phyloP scores from a whole-genome alignment of 2,797 vertebrate genomes.

The Oreonectes daqikongensis region DNA sequence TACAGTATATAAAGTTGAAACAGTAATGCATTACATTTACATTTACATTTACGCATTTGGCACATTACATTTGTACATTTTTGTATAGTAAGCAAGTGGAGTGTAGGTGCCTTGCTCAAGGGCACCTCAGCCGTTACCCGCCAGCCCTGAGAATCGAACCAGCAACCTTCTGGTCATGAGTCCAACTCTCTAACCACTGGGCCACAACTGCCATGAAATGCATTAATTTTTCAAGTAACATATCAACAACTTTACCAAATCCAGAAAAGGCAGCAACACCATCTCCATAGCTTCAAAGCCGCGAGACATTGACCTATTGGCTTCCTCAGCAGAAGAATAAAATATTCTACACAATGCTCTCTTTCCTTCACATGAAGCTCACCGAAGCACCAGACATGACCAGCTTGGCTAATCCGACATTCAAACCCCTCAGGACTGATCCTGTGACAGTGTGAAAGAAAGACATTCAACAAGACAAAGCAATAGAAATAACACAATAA shows the following conservation, averaged over 20 bases:
- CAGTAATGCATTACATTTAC: no score
- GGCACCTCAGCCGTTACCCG: no score
- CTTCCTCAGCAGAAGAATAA: conserved; percentile 51
- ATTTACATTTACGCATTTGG: no score
- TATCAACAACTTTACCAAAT: conserved; percentile 30
- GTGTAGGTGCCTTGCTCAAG: no score
- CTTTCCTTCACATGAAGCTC: conserved; percentile 54
- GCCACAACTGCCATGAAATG: no score
- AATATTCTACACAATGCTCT: conserved; percentile 59
- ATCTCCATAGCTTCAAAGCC: conserved; percentile 58
- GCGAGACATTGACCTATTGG: conserved; percentile 54
- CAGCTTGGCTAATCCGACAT: conserved; percentile 53
- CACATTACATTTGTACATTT: no score
- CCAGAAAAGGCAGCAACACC: conserved; percentile 19
- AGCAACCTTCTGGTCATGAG: no score
- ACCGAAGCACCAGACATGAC: conserved; percentile 49
- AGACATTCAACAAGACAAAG: conserved; percentile 1
- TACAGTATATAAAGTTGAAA: no score
- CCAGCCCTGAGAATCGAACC: no score
- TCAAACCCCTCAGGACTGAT: conserved; percentile 29
- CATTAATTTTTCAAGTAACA: conserved; percentile 34
- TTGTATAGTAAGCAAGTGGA: no score
- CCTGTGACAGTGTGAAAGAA: conserved; percentile 17
- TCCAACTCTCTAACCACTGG: no score
- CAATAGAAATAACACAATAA: no score